Percentiles rank a stretch among this genome's conserved stretches.
Conservation (phyloP, 53 echinoderm and acorn worm species). For the Henricia sp. region DNA sequence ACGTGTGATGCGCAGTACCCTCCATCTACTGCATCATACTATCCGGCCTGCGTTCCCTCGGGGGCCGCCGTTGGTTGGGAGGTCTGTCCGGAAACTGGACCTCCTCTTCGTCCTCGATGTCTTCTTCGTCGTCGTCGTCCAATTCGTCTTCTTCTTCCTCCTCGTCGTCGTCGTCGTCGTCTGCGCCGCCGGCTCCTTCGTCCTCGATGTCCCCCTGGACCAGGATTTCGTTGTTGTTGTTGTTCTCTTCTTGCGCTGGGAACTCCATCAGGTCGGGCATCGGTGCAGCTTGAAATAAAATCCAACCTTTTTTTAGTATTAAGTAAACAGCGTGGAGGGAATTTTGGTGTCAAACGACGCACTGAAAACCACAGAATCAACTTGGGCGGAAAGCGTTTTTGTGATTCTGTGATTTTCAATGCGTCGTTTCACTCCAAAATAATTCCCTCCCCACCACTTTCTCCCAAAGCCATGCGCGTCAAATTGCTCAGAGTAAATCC, state of each 20-base stretch:
- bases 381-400: too few species aligned
- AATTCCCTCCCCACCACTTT: too few species aligned
- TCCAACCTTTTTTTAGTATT: too few species aligned
- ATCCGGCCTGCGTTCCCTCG: constrained; percentile 48
- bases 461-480: too few species aligned
- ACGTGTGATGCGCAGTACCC: too few species aligned
- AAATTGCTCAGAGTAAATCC: too few species aligned
- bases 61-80: constrained; percentile 86
- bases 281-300: background rate
- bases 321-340: too few species aligned
- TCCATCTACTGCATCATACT: too few species aligned
- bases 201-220: constrained; percentile 55
- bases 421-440: too few species aligned
- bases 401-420: too few species aligned
- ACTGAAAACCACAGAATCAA: too few species aligned
- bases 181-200: constrained; percentile 78
- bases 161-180: constrained; percentile 72
- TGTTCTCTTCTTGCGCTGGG: constrained; percentile 25
- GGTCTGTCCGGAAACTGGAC: constrained; percentile 94
- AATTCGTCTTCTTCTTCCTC: constrained; percentile 85
- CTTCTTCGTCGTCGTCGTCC: constrained; percentile 86
- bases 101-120: constrained; percentile 87
- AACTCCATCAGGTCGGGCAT: constrained; percentile 45
- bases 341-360: too few species aligned
- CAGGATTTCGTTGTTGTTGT: constrained; percentile 45